A percentile compares a stretch with the other conserved stretches of the same genome.
Conservation (phyloP, 2,888 invertebrate species). For the Caenorhabditis afra region DNA sequence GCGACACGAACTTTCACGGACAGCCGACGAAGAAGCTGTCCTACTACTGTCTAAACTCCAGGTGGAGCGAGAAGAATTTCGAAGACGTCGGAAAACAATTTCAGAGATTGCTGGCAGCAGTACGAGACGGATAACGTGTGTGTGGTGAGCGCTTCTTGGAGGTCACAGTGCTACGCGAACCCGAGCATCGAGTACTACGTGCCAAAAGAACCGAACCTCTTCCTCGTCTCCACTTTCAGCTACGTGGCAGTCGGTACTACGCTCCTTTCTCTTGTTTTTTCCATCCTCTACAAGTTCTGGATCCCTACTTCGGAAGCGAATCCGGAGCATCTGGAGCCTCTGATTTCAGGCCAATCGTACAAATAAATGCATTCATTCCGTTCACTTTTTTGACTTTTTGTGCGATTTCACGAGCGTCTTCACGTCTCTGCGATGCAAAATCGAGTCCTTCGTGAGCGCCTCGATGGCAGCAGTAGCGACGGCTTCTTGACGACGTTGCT, state of each 20-base stretch:
- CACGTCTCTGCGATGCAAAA: constrained; percentile 79
- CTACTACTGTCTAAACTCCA: constrained; percentile 1
- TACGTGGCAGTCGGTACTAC: constrained; percentile 22
- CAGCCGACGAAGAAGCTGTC: constrained; percentile 9
- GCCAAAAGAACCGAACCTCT: constrained; percentile 4
- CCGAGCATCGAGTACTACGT: constrained; percentile 12
- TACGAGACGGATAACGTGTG: constrained; percentile 24
- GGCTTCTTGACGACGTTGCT: constrained; percentile 79
- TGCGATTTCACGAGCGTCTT: constrained; percentile 76
- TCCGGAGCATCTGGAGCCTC: neutral
- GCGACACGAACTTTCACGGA: constrained; percentile 10
- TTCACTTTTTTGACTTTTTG: constrained; percentile 70
- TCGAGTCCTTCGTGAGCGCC: constrained; percentile 80
- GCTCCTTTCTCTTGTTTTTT: constrained; percentile 9
- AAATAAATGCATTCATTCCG: neutral
- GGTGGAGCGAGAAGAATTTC: neutral
- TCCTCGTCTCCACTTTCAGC: constrained; percentile 1
- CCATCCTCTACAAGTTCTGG: constrained; percentile 10
- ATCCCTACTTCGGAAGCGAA: neutral
- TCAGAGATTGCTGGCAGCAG: constrained; percentile 35
- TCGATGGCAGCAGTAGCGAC: constrained; percentile 80
- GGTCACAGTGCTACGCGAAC: constrained; percentile 16
- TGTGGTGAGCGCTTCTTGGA: neutral
- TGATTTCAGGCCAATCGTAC: neutral
- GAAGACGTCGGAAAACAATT: neutral